Base-by-base conservation (phyloP, 2,797 vertebrate species). In the Atherinosoma microstoma region DNA sequence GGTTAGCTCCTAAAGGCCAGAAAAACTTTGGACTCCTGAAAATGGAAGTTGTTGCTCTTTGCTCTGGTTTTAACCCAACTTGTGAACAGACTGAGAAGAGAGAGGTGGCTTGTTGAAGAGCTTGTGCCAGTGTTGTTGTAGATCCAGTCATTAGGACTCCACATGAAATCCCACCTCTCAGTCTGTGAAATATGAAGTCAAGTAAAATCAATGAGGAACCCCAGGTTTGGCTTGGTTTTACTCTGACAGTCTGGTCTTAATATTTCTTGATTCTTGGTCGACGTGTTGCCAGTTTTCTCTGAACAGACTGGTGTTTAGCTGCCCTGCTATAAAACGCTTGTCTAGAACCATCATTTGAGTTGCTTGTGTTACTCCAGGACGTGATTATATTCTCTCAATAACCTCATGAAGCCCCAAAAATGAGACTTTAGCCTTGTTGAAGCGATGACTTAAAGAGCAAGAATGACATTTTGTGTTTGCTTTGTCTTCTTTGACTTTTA, bases 261-360 rank as follows among this genome's bases (percentile, higher is more conserved):
- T 89, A 84, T 81, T 81, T 87, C 75, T 85, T 66, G 53, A 71
- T 35, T 32, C 6, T 32, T 32, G 4, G 32, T 32, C 32, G 6
- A 6, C 6, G 32, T 32, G 32, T 32, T 32, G 32, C 32, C 32
- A 32, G 34, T 35, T 8, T 76, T 78, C 40, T 71, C 32, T 22
- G 12, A 60, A 72, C 69, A 59, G 35, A 66, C 62, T 20, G 35
- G 74, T 42, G 47, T 76, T 73, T 90, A 47, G 57, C 72, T 70
- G 65, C 86, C 30, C 34, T 35, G 9, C 9, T 35, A 35, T 35
- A 35, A 35, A 35, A 35, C 34, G 5, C 34, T 27, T 6, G 6
- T 88, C 82, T 89, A 78, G 78, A 81, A 83, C 76, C 68, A 77
- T 84, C 85, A 88, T 92, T 77, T 86, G 67, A 61, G 53, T 79